phyloP scores from a whole-genome alignment of 2,113 vertebrate genomes.

The Hypomesus transpacificus region DNA sequence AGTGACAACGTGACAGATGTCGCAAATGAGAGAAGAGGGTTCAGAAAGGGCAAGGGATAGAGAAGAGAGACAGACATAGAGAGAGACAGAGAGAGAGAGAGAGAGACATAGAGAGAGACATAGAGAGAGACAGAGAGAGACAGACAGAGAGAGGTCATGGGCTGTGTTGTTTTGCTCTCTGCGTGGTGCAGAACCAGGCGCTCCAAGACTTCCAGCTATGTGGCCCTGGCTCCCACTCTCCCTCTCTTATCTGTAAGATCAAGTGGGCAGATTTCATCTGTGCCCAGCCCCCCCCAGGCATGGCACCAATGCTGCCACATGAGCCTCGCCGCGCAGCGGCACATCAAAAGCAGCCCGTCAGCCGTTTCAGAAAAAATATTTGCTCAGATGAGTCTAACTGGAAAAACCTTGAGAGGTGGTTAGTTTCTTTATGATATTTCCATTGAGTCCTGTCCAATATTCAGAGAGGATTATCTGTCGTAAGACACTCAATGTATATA shows the following conservation, averaged over 20 bases:
- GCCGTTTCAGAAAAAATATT: slow-evolving; percentile 44
- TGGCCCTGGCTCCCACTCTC: slow-evolving; percentile 42
- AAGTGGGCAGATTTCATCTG: slow-evolving; percentile 60
- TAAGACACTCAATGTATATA: too few relatives aligned
- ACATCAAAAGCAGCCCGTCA: slow-evolving; percentile 45
- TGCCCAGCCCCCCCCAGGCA: slow-evolving; percentile 43
- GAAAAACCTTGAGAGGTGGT: slow-evolving; percentile 27
- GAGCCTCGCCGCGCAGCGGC: slow-evolving; percentile 49
- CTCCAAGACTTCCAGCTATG: slow-evolving; percentile 55
- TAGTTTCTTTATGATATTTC: slow-evolving; percentile 36
- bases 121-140: slow-evolving; percentile 22
- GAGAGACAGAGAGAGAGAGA: slow-evolving; percentile 12
- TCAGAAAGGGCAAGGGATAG: slow-evolving; percentile 7
- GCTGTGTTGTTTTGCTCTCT: slow-evolving; percentile 38
- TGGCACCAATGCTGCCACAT: slow-evolving; percentile 56
- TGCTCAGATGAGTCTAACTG: slow-evolving; percentile 28
- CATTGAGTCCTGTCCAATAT: slow-evolving; percentile 43
- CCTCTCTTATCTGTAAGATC: slow-evolving; percentile 57
- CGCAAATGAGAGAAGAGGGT: neutral
- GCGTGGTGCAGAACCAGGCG: slow-evolving; percentile 26
- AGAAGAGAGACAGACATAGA: slow-evolving; percentile 15
- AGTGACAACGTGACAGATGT: neutral
- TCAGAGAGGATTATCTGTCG: slow-evolving; percentile 4
- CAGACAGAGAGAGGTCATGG: neutral
- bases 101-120: slow-evolving; percentile 6